Evolutionary conservation across 2,113 vertebrate species (phyloP).

Genomic region (Tragelaphus strepsiceros): DNA sequence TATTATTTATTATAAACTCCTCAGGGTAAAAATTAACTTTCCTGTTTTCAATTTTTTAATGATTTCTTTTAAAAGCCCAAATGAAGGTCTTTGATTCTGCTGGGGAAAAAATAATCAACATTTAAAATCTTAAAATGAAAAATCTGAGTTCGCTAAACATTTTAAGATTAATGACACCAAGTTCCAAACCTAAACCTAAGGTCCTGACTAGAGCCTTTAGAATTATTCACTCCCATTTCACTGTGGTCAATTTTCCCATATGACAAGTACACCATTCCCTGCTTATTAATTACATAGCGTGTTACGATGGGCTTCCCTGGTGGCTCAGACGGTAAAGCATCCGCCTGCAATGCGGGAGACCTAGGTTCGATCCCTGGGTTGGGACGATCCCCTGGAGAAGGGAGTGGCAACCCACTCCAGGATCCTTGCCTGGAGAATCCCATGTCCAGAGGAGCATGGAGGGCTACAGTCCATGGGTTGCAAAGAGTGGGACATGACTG

Average conservation of each 20-base stretch:
- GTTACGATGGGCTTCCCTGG: neutral
- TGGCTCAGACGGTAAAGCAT: neutral
- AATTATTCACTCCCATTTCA: rapidly evolving
- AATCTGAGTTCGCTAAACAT: neutral
- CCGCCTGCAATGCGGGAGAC: neutral
- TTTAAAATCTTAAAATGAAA: conserved; percentile 11
- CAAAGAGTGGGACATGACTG: neutral
- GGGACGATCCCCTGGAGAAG: neutral
- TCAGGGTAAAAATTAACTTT: conserved; percentile 52
- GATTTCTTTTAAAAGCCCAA: conserved; percentile 7
- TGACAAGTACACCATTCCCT: neutral
- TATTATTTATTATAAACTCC: conserved; percentile 41
- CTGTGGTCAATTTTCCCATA: neutral
- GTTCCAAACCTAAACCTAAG: neutral
- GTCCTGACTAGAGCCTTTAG: neutral
- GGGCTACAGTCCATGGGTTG: neutral
- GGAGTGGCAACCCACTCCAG: neutral
- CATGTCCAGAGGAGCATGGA: neutral
- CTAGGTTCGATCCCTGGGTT: neutral
- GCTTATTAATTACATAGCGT: neutral
- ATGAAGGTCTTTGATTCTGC: neutral
- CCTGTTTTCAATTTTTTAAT: conserved; percentile 33
- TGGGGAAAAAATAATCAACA: neutral
- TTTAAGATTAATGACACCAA: neutral
- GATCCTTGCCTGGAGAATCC: neutral